Base-by-base conservation (phyloP, 2,797 vertebrate genomes). In the Halcyon badia region DNA sequence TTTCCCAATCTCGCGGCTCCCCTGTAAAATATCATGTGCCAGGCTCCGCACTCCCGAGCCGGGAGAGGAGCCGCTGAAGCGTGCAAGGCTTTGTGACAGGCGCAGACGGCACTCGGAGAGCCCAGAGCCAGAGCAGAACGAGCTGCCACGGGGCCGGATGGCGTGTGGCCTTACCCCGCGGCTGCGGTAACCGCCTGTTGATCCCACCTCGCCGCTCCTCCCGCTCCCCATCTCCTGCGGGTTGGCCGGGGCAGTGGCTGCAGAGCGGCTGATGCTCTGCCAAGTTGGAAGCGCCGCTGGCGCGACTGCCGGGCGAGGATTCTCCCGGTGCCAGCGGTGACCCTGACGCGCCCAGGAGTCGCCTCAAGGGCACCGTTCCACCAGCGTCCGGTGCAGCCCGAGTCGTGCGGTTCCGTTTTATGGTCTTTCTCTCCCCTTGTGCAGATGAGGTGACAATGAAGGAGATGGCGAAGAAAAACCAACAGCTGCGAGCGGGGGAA, bases 401-500 rank as follows among this genome's bases (percentile, higher is more conserved):
- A 71, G 83, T 44, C 1, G 1, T 1, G 10, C 3, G 1, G n/a
- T 25, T 18, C 2, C 28, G 54, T 68, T 57, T 94, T 62, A 95
- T 0, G 2, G 14, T 94, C 65, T 97, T 73, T 96, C 66, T 89
- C 66, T 54, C 52, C 48, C 52, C 70, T 31, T 26, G 73, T 86
- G 76, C 98, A 99, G 99, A 99, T 69, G 99, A 99, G 96, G 99
- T 99, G 97, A 99, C 98, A 2, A 99, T 99, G 99, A 98, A 99
- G 97, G 99, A 99, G 98, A 98, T 99, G 95, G 99, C 97, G 28
- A 96, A 90, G 91, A 97, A 95, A 42, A 98, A 98, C 96, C 98
- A 98, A 9, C 99, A 99, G 98, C 98, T 99, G 93, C 98, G 99
- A 91, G 99, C 99, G 0, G 99, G 99, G 54, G 99, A 99, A 94